Base-by-base conservation (phyloP, 2,113 vertebrate genomes). In the Turnix velox region DNA sequence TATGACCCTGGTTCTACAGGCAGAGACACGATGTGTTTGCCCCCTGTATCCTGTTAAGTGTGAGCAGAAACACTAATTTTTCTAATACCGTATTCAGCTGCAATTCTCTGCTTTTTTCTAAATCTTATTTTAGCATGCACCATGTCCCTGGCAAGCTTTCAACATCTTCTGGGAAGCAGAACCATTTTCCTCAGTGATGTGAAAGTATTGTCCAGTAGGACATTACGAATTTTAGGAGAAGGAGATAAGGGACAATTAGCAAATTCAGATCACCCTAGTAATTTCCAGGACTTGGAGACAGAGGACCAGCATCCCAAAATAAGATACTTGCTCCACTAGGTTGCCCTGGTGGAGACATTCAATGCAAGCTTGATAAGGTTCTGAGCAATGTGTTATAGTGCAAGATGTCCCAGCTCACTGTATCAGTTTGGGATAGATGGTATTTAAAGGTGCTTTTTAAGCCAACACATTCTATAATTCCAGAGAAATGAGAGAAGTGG, bases 141-240 rank as follows among this genome's bases (percentile, higher is more conserved):
- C 0, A 4, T 14, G 14, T 45, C n/a, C 30, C 55, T 93, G 94
- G 87, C 43, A 86, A 55, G 25, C 73, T 93, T 92, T 86, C 93
- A 91, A 2, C 24, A 37, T 46, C 51, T 94, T 93, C 80, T 92
- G 84, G 89, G 73, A 95, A 94, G 73, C 2, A 6, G 46, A 83
- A n/a, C 51, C 51, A 39, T 83, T 94, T 73, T 51, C n/a, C 27
- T 63, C 55, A 76, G 22, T 3, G 30, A 90, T 67, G 24, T 51
- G 40, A 83, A 83, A 63, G 55, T 25, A 62, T 18, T 48, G 63
- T 18, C 63, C 75, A 46, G 46, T 27, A 72, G 52, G 40, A 65
- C 0, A 1, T 30, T 69, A 18, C 28, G 78, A 86, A 58, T 86
- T 94, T 92, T 67, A 77, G 72, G 23, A 62, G 51, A 66, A 46